Evolutionary conservation across 2,888 invertebrate species (phyloP).

Genomic region (Cephus runcator): DNA sequence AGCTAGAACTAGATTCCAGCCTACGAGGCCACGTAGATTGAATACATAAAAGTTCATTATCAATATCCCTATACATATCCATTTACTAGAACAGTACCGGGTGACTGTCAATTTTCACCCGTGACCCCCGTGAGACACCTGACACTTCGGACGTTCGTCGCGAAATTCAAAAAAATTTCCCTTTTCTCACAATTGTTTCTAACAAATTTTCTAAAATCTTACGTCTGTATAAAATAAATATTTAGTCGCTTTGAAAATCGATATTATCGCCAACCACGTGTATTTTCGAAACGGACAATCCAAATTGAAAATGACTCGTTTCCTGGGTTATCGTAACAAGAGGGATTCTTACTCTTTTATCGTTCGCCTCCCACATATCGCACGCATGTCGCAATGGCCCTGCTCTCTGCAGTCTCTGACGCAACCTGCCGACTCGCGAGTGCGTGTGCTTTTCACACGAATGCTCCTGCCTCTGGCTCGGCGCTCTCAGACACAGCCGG

Average conservation of each 20-base stretch:
- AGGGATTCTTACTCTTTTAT: background rate
- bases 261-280: background rate
- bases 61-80: background rate
- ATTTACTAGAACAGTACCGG: background rate
- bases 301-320: background rate
- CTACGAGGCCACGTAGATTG: background rate
- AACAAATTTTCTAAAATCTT: background rate
- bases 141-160: background rate
- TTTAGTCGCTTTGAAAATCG: background rate
- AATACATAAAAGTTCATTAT: background rate
- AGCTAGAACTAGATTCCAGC: background rate
- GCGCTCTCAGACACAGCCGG: too few species aligned
- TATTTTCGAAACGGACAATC: fast-evolving
- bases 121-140: background rate
- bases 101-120: background rate
- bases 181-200: background rate
- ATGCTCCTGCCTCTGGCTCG: background rate
- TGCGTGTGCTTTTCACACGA: slow-evolving; percentile 4
- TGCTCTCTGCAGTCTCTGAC: background rate
- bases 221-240: background rate
- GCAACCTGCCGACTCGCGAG: background rate
- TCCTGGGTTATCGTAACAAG: background rate
- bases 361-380: background rate
- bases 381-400: background rate
- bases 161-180: background rate